phyloP scores from a whole-genome alignment of 1,140 invertebrate genomes.

The Drosophila elegans region DNA sequence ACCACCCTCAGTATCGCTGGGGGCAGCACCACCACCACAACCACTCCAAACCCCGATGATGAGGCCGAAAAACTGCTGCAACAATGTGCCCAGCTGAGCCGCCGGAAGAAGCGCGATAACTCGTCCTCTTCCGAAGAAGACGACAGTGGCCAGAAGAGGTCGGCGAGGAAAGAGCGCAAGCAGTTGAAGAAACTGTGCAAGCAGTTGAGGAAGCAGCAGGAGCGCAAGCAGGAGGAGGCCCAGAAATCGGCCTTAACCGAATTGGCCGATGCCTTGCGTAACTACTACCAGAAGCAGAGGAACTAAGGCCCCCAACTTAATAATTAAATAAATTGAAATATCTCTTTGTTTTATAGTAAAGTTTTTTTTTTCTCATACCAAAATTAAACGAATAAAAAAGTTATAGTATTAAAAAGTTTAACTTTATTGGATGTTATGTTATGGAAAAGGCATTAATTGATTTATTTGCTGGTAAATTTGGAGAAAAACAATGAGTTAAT shows the following conservation, averaged over 20 bases:
- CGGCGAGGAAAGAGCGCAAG: slow-evolving; percentile 67
- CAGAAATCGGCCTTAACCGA: slow-evolving; percentile 29
- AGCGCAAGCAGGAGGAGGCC: slow-evolving; percentile 47
- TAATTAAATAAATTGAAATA: background rate
- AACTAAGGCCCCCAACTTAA: background rate
- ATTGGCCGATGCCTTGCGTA: slow-evolving; percentile 49
- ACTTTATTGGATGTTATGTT: no score
- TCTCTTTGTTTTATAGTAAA: slow-evolving; percentile 23
- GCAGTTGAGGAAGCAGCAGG: slow-evolving; percentile 49
- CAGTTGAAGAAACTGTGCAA: slow-evolving; percentile 77
- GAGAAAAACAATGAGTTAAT: no score
- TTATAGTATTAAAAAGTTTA: background rate
- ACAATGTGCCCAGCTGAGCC: slow-evolving; percentile 58
- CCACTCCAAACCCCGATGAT: slow-evolving; percentile 46
- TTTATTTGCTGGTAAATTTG: no score
- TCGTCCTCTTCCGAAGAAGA: slow-evolving; percentile 68
- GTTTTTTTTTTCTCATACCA: background rate
- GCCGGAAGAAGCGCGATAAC: slow-evolving; percentile 54
- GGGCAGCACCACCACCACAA: slow-evolving; percentile 13
- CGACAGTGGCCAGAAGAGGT: slow-evolving; percentile 52
- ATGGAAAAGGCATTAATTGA: background rate
- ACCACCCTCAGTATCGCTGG: background rate
- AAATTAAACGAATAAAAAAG: background rate
- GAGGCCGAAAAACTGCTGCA: slow-evolving; percentile 39
- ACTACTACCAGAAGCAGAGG: slow-evolving; percentile 40